Evolutionary conservation across 1,140 invertebrate species (phyloP).

Genomic region (Pygmarrhopalites habei): DNA sequence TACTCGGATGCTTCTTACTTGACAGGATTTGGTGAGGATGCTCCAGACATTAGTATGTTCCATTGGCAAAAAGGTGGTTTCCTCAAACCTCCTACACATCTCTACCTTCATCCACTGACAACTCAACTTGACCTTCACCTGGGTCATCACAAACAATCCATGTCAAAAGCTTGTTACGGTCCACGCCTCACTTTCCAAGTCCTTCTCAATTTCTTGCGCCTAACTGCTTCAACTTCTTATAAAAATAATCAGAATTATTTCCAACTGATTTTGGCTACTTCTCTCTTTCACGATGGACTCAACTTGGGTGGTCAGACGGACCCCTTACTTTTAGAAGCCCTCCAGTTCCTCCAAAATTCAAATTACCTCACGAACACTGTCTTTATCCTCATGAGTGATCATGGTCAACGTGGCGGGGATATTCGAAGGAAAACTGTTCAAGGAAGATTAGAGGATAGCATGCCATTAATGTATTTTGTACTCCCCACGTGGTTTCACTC

Average conservation of each 20-base stretch:
- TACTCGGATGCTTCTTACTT: too few species aligned
- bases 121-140: conserved; percentile 51
- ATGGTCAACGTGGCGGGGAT: conserved; percentile 79
- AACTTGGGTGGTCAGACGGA: conserved; percentile 65
- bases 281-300: conserved; percentile 66
- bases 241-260: conserved; percentile 47
- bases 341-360: conserved; percentile 40
- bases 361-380: conserved; percentile 48
- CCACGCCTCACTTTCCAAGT: conserved; percentile 49
- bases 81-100: conserved; percentile 66
- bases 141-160: conserved; percentile 51
- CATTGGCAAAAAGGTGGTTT: conserved; percentile 76
- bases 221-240: too few species aligned
- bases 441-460: conserved; percentile 79
- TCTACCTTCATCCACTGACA: conserved; percentile 68
- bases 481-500: conserved; percentile 65
- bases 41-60: conserved; percentile 74
- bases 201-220: conserved; percentile 39
- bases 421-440: conserved; percentile 68
- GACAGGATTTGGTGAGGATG: too few species aligned
- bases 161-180: conserved; percentile 57
- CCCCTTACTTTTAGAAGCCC: conserved; percentile 41
- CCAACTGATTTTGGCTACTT: conserved; percentile 70
- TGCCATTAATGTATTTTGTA: conserved; percentile 74
- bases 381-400: conserved; percentile 80